phyloP scores from a whole-genome alignment of 2,888 invertebrate species.

The Charanyca ferruginea region DNA sequence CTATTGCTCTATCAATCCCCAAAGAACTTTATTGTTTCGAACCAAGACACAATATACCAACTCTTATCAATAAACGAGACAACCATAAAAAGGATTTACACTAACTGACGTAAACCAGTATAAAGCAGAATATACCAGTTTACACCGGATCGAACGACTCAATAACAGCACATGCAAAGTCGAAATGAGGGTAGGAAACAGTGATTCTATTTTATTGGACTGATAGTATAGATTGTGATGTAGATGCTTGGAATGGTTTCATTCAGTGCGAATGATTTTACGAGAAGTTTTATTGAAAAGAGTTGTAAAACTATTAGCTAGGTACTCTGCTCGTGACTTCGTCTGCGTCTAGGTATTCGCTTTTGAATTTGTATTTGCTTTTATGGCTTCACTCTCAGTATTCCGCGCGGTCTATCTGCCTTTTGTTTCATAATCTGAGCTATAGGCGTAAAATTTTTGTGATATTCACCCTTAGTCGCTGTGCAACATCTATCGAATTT shows the following conservation, averaged over 20 bases:
- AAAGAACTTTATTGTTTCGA: constrained; percentile 8
- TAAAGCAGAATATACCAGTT: constrained; percentile 53
- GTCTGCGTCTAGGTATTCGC: too few relatives aligned
- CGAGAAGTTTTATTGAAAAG: neutral
- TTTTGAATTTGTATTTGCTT: too few relatives aligned
- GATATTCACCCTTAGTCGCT: too few relatives aligned
- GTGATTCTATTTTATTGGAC: constrained; percentile 52
- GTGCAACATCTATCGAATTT: too few relatives aligned
- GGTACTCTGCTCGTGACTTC: too few relatives aligned
- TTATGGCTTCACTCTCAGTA: too few relatives aligned
- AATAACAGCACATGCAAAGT: constrained; percentile 66
- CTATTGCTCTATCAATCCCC: neutral
- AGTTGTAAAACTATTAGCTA: neutral
- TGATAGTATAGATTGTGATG: neutral
- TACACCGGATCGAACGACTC: constrained; percentile 63
- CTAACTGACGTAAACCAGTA: constrained; percentile 57
- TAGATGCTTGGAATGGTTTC: neutral
- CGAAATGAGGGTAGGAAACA: constrained; percentile 37
- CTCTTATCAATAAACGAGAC: constrained; percentile 54
- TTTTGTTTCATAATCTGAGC: too few relatives aligned
- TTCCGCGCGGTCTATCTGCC: too few relatives aligned
- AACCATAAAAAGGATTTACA: constrained; percentile 63
- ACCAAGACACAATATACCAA: constrained; percentile 35
- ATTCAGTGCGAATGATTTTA: neutral
- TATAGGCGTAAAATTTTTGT: too few relatives aligned